These are phyloP conservation scores for Lycocerus yunnanus DNA, from an alignment of 2,888 invertebrate genomes.

Conservation along the genomic window DNA sequence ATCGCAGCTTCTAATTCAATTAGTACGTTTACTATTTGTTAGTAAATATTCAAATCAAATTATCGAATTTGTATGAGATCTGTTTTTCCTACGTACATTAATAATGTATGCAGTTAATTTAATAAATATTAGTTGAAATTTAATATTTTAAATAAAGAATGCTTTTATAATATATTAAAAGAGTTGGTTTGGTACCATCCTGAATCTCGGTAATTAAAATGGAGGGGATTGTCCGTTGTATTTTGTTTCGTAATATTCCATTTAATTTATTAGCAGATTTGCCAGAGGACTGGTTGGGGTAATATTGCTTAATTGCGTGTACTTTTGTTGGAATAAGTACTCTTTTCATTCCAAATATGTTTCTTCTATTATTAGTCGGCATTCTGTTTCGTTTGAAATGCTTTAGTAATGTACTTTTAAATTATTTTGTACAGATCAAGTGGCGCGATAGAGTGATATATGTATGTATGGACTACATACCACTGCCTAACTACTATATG, in stretches of 20 bases:
- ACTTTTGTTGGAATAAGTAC: conserved; percentile 28
- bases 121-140: too few species aligned
- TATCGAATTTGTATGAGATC: too few species aligned
- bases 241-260: conserved; percentile 15
- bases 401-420: conserved; percentile 36
- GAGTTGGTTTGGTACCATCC: conserved; percentile 10
- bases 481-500: conserved; percentile 16
- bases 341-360: conserved; percentile 23
- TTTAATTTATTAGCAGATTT: conserved; percentile 23
- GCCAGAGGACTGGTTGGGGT: conserved; percentile 18
- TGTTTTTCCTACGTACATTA: too few species aligned
- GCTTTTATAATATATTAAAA: conserved; percentile 8
- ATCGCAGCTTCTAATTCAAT: background rate
- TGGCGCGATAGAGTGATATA: conserved; percentile 31
- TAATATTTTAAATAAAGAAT: background rate
- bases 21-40: background rate
- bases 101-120: too few species aligned
- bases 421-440: conserved; percentile 33
- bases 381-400: conserved; percentile 34
- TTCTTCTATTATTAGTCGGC: conserved; percentile 25
- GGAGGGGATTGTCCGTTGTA: conserved; percentile 14
- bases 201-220: conserved; percentile 17
- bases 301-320: conserved; percentile 31
- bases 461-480: conserved; percentile 19
- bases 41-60: background rate